Evolutionary conservation across 35 echinoderm and acorn worm species (phyloP), one percentile per base, ranked within the genome.

Genomic region (Stichopus chloronotus): DNA sequence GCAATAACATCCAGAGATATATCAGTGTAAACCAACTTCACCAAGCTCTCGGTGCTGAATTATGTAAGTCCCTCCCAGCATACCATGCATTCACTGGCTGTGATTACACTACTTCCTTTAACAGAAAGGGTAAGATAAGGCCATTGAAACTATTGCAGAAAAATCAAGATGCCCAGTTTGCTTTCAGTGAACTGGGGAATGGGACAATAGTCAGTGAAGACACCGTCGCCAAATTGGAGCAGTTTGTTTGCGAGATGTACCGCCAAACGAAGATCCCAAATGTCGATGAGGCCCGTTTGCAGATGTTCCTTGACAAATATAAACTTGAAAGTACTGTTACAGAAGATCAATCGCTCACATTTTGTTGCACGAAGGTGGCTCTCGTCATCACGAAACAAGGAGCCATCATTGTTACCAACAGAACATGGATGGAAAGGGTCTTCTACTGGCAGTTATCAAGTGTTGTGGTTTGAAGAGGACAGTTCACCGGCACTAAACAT

Each of bases 11-110:
- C 14, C 71, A 79, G 69, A 56, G 71, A 23, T 92, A 92, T 54
- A 92, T 92, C 72, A 92, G 77, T 55, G 53, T 92, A 53, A 92
- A 92, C 43, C 88, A 91, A 13, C 10, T 91, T 52, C 77, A 78
- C 55, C 25, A 7, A 79, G 52, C 77, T 5, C 71, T 80, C 10
- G 57, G 91, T 21, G 17, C 16, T 4, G 19, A 7, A 76, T 59
- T 83, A 63, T 92, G 76, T 79, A 92, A 30, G 57, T 55, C 91
- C 43, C 91, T 92, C 9, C 91, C 91, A 11, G 91, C 25, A 92
- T 92, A 61, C 69, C 91, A 92, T 61, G 79, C 91, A 20, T 92
- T 92, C 57, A 92, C 91, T 24, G 78, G 91, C 24, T 92, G 78
- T 65, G 91, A 92, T 84, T 84, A 60, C 69, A 92, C 91, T 7